A percentile compares a stretch with the other conserved stretches of the same genome.
Evolutionary conservation across 2,113 vertebrate species (phyloP).

Genomic region (Lepidothrix coronata): DNA sequence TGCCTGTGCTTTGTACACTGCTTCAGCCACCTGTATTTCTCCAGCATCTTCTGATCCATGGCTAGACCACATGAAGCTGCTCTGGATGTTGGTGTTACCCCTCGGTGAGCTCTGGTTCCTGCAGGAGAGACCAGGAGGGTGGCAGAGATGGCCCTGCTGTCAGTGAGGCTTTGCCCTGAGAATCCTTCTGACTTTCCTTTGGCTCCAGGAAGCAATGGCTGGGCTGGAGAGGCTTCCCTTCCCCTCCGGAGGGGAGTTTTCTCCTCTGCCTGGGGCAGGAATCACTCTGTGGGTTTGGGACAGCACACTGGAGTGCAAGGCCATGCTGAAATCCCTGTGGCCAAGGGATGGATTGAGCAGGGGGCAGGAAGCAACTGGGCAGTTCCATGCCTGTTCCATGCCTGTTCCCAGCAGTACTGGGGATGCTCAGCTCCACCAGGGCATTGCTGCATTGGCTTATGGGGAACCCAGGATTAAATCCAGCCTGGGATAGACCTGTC

Average conservation of each 20-base stretch:
- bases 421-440: background rate
- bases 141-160: background rate
- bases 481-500: background rate
- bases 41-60: rapidly evolving
- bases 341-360: background rate
- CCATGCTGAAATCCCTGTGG: background rate
- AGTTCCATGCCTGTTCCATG: background rate
- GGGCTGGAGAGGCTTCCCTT: background rate
- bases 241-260: background rate
- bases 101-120: background rate
- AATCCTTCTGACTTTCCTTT: background rate
- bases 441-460: rapidly evolving
- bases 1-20: background rate
- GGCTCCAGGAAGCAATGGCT: background rate
- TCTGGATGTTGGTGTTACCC: background rate
- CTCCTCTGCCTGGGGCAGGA: background rate
- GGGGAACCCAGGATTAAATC: background rate
- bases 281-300: rapidly evolving
- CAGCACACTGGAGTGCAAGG: background rate
- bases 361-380: background rate
- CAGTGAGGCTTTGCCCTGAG: background rate
- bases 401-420: background rate
- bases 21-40: background rate
- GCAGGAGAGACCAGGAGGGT: rapidly evolving
- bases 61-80: background rate